Evolutionary conservation across 1,140 invertebrate species (phyloP).

Genomic region (Drosophila equinoxialis): DNA sequence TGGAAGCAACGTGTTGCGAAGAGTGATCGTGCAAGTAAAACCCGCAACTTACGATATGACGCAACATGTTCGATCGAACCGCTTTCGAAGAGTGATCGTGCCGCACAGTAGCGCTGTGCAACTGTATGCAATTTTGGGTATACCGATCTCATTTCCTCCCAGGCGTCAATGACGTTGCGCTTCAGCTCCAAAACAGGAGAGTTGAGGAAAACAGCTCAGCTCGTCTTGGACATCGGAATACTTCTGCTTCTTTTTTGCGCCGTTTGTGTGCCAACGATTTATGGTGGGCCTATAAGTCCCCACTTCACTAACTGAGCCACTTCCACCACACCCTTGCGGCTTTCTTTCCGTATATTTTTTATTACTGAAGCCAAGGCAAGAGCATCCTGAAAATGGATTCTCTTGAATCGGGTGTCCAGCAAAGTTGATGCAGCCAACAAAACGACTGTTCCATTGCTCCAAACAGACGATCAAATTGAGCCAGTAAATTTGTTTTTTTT

Average conservation of each 20-base stretch:
- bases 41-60: too few relatives aligned
- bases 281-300: not conserved
- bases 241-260: not conserved
- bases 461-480: too few relatives aligned
- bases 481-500: too few relatives aligned
- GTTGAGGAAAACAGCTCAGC: constrained; percentile 1
- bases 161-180: not conserved
- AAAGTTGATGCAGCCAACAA: too few relatives aligned
- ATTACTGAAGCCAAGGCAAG: not conserved
- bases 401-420: too few relatives aligned
- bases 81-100: too few relatives aligned
- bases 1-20: too few relatives aligned
- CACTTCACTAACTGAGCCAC: constrained; percentile 1
- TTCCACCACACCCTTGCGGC: not conserved
- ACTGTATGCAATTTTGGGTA: too few relatives aligned
- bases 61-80: too few relatives aligned
- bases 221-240: not conserved
- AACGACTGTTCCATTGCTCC: too few relatives aligned
- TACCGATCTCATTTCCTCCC: too few relatives aligned
- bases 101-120: constrained; percentile 1
- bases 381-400: not conserved
- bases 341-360: not conserved
- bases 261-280: not conserved
- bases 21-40: too few relatives aligned
- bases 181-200: constrained; percentile 1